Conservation (phyloP, 2,888 invertebrate species). For the Caenorhabditis uteleia region DNA sequence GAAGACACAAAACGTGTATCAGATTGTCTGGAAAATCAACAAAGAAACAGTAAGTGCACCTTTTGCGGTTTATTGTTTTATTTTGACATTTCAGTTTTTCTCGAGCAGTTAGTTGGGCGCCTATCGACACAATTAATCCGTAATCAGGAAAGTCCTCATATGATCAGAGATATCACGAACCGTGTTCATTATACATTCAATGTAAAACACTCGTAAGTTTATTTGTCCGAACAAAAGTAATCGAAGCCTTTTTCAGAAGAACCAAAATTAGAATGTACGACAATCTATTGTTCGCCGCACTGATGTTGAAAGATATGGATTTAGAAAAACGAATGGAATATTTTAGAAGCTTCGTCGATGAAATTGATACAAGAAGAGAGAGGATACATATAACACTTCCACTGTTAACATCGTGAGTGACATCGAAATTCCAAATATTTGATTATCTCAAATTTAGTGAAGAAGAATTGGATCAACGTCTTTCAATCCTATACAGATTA, state of each 20-base stretch:
- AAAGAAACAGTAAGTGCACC: constrained; percentile 23
- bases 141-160: constrained; percentile 26
- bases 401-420: constrained; percentile 31
- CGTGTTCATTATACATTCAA: constrained; percentile 44
- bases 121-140: constrained; percentile 46
- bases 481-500: constrained; percentile 43
- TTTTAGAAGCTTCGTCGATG: constrained; percentile 48
- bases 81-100: constrained; percentile 30
- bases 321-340: constrained; percentile 44
- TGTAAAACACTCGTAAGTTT: constrained; percentile 13
- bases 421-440: not conserved
- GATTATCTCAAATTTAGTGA: constrained; percentile 23
- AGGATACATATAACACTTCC: constrained; percentile 55
- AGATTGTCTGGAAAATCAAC: constrained; percentile 45
- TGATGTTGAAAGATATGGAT: constrained; percentile 45
- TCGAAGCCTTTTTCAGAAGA: not conserved
- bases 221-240: not conserved
- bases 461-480: constrained; percentile 26
- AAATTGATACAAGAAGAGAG: constrained; percentile 48
- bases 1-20: constrained; percentile 43
- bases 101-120: constrained; percentile 36
- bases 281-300: constrained; percentile 41
- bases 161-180: constrained; percentile 48
- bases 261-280: constrained; percentile 44
- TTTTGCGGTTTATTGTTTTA: constrained; percentile 1